Base-by-base conservation (phyloP, 2,113 vertebrate species). In the Micronycteris hirsuta region DNA sequence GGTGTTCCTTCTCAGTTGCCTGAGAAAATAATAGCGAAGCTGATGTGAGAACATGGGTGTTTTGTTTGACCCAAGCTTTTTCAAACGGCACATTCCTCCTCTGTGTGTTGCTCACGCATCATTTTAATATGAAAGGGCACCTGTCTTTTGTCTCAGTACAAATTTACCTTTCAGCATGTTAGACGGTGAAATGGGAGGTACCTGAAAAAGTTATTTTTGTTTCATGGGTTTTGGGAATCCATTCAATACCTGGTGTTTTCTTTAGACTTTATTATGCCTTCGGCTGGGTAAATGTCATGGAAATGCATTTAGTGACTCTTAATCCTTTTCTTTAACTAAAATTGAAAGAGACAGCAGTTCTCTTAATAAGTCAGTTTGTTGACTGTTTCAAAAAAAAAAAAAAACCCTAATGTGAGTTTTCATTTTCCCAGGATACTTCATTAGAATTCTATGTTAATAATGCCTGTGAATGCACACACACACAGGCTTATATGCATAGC, bases 71-170 rank as follows among this genome's bases (percentile, higher is more conserved):
- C 77, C 94, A 49, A 96, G 92, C 94, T 97, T 97, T 98, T 98
- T 97, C 97, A 98, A 96, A 97, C 95, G 96, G 80, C 97, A 84
- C 98, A 98, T 98, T 98, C 98, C 97, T 98, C 95, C 93, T 89
- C 56, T 96, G 96, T 89, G 83, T 90, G 47, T 97, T 97, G 96
- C 97, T 97, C 96, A 96, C 97, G 95, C 96, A 95, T 98, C 98
- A 98, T 98, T 98, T 98, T 98, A 97, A 98, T 98, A 97, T 97
- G 97, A 98, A 98, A 98, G 93, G 95, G 97, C 96, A 95, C 96
- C 97, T 98, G 98, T 98, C 97, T 98, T 98, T 98, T 98, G 98
- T 96, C 98, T 98, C 97, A 74, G 96, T 97, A 96, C 97, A 97
- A 96, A 95, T 97, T 98, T 97, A 97, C 96, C 98, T 98, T 98